Evolutionary conservation across 2,797 vertebrate genomes (phyloP).

Genomic region (Trichosurus vulpecula): DNA sequence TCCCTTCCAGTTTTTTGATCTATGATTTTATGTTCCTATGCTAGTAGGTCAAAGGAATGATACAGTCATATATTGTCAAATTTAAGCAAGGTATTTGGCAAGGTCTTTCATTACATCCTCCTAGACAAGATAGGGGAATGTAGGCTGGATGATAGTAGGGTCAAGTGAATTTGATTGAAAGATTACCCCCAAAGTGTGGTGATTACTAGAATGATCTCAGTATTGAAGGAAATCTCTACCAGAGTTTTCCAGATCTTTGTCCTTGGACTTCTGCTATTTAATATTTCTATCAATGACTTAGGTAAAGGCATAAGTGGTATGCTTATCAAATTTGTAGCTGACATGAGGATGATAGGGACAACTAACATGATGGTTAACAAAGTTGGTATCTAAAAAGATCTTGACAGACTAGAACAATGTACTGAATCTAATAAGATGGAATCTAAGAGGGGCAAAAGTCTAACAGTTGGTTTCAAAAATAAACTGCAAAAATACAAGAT

Average conservation of each 20-base stretch:
- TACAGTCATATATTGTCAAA: no score
- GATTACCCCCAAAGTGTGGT: neutral
- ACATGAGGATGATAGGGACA: neutral
- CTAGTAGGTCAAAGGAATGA: neutral
- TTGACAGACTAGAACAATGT: neutral
- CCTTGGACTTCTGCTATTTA: neutral
- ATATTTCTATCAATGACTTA: neutral
- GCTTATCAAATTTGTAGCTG: neutral
- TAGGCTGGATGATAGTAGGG: neutral
- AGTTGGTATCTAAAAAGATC: neutral
- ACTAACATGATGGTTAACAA: neutral
- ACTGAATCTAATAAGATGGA: neutral
- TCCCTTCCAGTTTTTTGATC: neutral
- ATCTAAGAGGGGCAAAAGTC: neutral
- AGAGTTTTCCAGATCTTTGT: neutral
- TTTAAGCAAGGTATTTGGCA: no score
- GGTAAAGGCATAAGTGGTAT: neutral
- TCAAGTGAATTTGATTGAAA: neutral
- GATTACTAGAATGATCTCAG: neutral
- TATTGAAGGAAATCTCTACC: neutral
- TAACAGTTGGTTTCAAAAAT: neutral
- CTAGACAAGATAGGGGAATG: neutral
- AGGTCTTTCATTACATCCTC: no score
- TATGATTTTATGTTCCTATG: neutral
- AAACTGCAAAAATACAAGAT: neutral